Evolutionary conservation across 2,888 invertebrate genomes (phyloP).

Genomic region (Tetragnatha montana): DNA sequence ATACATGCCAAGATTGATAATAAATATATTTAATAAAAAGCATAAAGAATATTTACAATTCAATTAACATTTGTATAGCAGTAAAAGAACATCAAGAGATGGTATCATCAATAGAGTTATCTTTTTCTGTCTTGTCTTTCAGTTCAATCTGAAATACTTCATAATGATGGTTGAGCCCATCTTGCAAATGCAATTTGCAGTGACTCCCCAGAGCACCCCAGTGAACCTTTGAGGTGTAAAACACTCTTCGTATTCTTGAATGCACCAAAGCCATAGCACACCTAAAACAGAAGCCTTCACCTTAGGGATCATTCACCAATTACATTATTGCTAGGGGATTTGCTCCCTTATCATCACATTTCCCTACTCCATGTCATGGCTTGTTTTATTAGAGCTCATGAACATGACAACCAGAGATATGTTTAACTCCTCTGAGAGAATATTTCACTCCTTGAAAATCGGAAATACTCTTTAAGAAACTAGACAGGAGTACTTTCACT

Average conservation of each 20-base stretch:
- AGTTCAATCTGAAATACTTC: conserved; percentile 84
- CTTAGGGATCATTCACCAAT: too few relatives aligned
- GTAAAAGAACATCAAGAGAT: not conserved
- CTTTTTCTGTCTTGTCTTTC: not conserved
- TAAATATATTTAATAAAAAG: not conserved
- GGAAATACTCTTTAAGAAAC: too few relatives aligned
- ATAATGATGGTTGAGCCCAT: conserved; percentile 92
- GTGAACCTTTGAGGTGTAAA: conserved; percentile 79
- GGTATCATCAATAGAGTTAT: not conserved
- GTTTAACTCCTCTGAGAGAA: too few relatives aligned
- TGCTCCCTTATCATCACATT: too few relatives aligned
- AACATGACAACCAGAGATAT: too few relatives aligned
- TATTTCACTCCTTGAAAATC: too few relatives aligned
- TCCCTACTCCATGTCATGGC: too few relatives aligned
- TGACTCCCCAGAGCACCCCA: conserved; percentile 85
- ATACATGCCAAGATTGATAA: not conserved
- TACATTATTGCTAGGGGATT: too few relatives aligned
- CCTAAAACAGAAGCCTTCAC: conserved; percentile 73
- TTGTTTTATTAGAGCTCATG: too few relatives aligned
- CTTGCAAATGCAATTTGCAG: conserved; percentile 85
- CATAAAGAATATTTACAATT: not conserved
- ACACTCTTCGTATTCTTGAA: conserved; percentile 88
- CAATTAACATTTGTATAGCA: not conserved
- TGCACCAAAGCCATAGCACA: conserved; percentile 97
- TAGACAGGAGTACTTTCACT: too few relatives aligned